Conservation (phyloP, 2,888 invertebrate species). For the Parnassius orleans region DNA sequence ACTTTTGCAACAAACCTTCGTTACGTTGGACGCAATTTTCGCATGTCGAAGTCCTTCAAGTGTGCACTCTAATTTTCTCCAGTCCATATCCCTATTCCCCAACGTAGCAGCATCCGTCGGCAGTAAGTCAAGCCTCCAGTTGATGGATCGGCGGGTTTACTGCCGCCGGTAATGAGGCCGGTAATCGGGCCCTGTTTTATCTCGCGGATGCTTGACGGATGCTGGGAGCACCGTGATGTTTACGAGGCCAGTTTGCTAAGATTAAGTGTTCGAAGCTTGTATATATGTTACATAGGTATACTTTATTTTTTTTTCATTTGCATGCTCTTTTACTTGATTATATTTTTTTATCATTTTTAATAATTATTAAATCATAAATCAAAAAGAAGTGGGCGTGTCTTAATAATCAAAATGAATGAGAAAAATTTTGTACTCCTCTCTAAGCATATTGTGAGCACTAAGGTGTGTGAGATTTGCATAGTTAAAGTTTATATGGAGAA, state of each 20-base stretch:
- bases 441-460: too few species aligned
- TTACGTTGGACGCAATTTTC: conserved; percentile 1
- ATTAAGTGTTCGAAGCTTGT: conserved; percentile 18
- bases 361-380: too few species aligned
- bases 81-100: conserved; percentile 12
- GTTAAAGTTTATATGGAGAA: too few species aligned
- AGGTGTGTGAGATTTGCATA: too few species aligned
- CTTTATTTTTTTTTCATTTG: neutral
- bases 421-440: too few species aligned
- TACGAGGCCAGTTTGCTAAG: conserved; percentile 23
- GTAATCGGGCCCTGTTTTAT: conserved; percentile 43
- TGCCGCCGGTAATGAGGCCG: conserved; percentile 48
- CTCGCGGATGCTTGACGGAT: conserved; percentile 39
- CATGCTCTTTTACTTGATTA: too few species aligned
- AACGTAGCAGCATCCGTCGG: conserved; percentile 24
- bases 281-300: neutral
- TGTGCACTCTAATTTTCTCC: conserved; percentile 14
- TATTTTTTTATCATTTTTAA: too few species aligned
- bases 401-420: too few species aligned
- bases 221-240: conserved; percentile 28
- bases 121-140: conserved; percentile 40
- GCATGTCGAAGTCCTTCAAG: conserved; percentile 5
- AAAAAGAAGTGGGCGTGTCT: too few species aligned
- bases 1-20: neutral
- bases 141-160: conserved; percentile 55